Percentiles rank a stretch among this genome's conserved stretches.
Evolutionary conservation across 1,140 invertebrate genomes (phyloP).

Genomic region (Uloborus diversus): DNA sequence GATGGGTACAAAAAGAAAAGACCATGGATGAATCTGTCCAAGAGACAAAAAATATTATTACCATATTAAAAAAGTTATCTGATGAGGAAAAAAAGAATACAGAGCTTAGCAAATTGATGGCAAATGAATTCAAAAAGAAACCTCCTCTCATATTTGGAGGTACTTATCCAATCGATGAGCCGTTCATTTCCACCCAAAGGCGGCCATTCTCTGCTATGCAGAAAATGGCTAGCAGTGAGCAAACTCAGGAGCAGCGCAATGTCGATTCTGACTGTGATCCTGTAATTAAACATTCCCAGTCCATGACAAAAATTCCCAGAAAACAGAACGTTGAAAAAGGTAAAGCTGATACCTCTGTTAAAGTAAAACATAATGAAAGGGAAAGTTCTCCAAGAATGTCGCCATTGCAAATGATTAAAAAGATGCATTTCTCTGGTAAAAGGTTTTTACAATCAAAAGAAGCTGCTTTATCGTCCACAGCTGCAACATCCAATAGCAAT

Average conservation of each 20-base stretch:
- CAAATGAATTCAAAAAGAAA: constrained; percentile 62
- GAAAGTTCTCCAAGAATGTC: constrained; percentile 21
- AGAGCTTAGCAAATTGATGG: constrained; percentile 36
- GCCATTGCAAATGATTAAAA: constrained; percentile 42
- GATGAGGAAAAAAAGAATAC: constrained; percentile 45
- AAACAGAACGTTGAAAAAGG: too few relatives aligned
- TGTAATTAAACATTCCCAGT: too few relatives aligned
- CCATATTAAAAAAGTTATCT: constrained; percentile 30
- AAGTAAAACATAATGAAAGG: neutral
- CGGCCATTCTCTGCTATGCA: constrained; percentile 28
- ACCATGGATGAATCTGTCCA: constrained; percentile 9
- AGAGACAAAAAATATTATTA: constrained; percentile 41
- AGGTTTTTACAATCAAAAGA: neutral
- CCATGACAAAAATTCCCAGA: too few relatives aligned
- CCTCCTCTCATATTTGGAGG: constrained; percentile 78
- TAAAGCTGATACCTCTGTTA: too few relatives aligned
- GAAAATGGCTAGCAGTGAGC: too few relatives aligned
- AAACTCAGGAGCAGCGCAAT: too few relatives aligned
- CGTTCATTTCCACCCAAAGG: too few relatives aligned
- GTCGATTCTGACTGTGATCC: too few relatives aligned
- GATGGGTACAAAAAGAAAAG: constrained; percentile 20
- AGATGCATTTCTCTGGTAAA: constrained; percentile 19
- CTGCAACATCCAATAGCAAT: constrained; percentile 5
- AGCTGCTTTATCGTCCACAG: neutral
- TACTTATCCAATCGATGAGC: constrained; percentile 71